Evolutionary conservation across 2,888 invertebrate genomes (phyloP), one percentile per base, ranked within the genome.

Genomic region (Luperina testacea): DNA sequence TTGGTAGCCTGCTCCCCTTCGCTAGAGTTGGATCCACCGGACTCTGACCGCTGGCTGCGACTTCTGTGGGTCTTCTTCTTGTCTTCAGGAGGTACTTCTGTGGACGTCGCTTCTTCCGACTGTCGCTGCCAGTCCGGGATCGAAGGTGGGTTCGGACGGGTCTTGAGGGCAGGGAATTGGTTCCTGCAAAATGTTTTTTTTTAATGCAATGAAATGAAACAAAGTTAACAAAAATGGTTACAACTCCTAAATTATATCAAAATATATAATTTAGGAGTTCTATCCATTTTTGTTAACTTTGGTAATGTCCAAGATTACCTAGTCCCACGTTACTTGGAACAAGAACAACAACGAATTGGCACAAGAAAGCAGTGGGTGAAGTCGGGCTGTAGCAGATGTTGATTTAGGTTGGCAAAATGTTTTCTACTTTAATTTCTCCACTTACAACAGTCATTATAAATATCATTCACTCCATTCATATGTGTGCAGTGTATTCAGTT

Each of bases 101-200:
- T 93, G 72, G 96, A 93, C 0, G 94, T 90, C 1, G 96, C 95
- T 93, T 97, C 95, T 92, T 97, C 96, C 90, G 98, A 97, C 72
- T 97, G 97, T 80, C 98, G 95, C 93, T 98, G 98, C 98, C 98
- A 98, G 24, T 98, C 97, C 38, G 98, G 98, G 88, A 98, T 98
- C 1, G 98, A 98, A 1, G 98, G 97, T 0, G 97, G 97, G 48
- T 97, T 97, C 0, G 97, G 95, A 4, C 97, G 97, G 20, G 96
- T 94, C 89, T 97, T 97, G 5, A 98, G 97, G 20, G 97, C 97
- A 38, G 98, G 98, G 94, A 98, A 98, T 95, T 98, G 98, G 94
- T 98, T 98, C 91, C 98, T 98, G 92, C 0, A 90, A 89, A 48
- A 59, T 71, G 42, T 1, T 24, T 24, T 65, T 48, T 65, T 38